Evolutionary conservation across 2,797 vertebrate genomes (phyloP), one percentile per base, ranked within the genome.

Genomic region (Dendrocincla fuliginosa): DNA sequence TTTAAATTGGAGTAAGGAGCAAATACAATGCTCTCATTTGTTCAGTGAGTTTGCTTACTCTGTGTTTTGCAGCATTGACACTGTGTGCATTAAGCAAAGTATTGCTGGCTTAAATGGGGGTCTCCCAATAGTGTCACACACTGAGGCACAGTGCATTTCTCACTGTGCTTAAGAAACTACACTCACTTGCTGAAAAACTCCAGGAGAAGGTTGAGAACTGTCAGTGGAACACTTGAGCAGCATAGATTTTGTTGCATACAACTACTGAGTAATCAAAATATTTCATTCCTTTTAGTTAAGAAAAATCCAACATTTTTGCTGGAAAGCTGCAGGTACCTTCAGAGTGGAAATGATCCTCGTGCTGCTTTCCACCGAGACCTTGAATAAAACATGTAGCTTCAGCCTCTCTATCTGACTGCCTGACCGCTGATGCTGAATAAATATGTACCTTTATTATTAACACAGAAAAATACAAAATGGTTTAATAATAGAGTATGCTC

Each of bases 401-500:
- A 17, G 94, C 83, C 37, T 79, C 75, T 80, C 23, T 64, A 25
- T 41, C 78, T 91, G 67, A 65, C 81, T 73, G 56, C 86, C 92
- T 96, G 82, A 82, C 78, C 7, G 0, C 75, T 83, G 83, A 68
- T 90, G 92, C 94, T 96, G 95, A 96, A 87, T 95, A 93, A 96
- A 93, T 94, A 71, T 84, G 88, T 97, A 90, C 88, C 84, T 94
- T 78, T 89, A 93, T 95, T 95, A 93, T 96, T 84, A 95, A 90
- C 95, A 91, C 61, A 89, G 94, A 93, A 95, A 93, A 96, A 95
- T 81, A 96, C 87, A 96, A 96, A 97, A 95, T 80, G 3, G 95
- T 95, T 97, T 96, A 89, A 97, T 97, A 97, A 97, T 83, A 73
- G 97, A 63, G 35, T 85, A 69, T 80, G 93, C 75, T 37, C 60